Evolutionary conservation across 2,888 invertebrate species (phyloP), one percentile per base, ranked within the genome.

Genomic region (Stratiomys singularior): DNA sequence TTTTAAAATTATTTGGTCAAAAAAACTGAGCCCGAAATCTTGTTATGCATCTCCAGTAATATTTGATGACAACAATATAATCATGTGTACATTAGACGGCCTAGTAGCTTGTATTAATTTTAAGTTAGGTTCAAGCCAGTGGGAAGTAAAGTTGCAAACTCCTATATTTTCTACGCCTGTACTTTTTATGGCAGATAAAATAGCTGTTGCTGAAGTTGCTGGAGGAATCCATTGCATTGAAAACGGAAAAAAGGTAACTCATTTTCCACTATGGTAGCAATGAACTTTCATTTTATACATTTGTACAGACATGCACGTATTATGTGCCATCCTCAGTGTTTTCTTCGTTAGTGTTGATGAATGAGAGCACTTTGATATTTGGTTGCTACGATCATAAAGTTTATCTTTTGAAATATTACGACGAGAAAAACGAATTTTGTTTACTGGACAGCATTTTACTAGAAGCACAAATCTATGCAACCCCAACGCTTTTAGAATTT

Each of bases 321-420:
- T 86, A 88, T 76, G 89, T 90, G 13, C 88, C 88, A 78, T 92
- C 92, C 11, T 91, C 93, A 81, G 89, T 95, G 81, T 95, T 94
- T 87, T 93, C 94, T 1, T 92, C 94, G 11, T 86, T 94, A 27
- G 87, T 88, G 64, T 83, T 89, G 47, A 87, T 88, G 27, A 78
- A 80, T 23, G 78, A 87, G 71, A 84, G 88, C 15, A 88, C 88
- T 80, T 87, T 89, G 82, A 86, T 92, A 72, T 92, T 94, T 85
- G 94, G 94, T 15, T 94, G 93, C 82, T 92, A 94, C 83, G 93
- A 95, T 85, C 89, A 89, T 72, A 86, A 88, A 82, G 84, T 95
- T 0, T 93, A 95, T 85, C 90, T 91, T 80, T 82, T 95, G 37
- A 83, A 86, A 81, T 83, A 93, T 4, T 82, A 85, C 79, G 85